phyloP scores from a whole-genome alignment of 37 sponge, comb jelly and placozoan genomes.

The Lycopodina hypogea region DNA sequence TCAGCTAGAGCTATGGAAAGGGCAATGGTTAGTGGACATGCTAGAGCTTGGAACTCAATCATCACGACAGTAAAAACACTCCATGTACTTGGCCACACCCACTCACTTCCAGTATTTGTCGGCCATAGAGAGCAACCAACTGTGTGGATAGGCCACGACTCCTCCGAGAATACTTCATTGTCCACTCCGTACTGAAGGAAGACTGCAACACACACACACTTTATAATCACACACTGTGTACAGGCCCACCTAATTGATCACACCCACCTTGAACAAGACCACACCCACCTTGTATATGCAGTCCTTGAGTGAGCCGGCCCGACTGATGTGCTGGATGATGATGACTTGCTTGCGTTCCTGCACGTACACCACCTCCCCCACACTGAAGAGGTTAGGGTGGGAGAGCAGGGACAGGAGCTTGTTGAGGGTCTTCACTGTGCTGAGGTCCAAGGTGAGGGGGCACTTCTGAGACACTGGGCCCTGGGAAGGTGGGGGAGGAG shows the following conservation, averaged over 20 bases:
- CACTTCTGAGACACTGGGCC: constrained; percentile 43
- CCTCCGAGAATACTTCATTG: constrained; percentile 50
- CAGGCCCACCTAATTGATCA: neutral
- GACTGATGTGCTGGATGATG: constrained; percentile 28
- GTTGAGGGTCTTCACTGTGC: constrained; percentile 15
- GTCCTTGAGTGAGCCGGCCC: constrained; percentile 66
- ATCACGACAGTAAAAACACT: too few relatives aligned
- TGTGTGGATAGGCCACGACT: constrained; percentile 17
- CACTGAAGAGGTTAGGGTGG: constrained; percentile 47
- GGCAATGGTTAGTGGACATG: too few relatives aligned
- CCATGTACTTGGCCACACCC: too few relatives aligned
- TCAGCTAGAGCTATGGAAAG: too few relatives aligned
- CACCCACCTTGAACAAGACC: neutral
- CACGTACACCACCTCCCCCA: constrained; percentile 41
- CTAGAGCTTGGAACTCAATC: neutral
- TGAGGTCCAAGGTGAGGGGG: constrained; percentile 15
- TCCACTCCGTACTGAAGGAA: constrained; percentile 31
- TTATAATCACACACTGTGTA: neutral
- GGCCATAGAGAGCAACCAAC: constrained; percentile 36
- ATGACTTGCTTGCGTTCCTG: constrained; percentile 33
- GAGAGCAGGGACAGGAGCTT: constrained; percentile 21
- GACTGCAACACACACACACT: constrained; percentile 23
- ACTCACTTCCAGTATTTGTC: constrained; percentile 65
- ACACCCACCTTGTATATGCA: constrained; percentile 59
- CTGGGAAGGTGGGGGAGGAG: neutral